Evolutionary conservation across 2,113 vertebrate genomes (phyloP), one percentile per base, ranked within the genome.

Genomic region (Notarius quadriscutis): DNA sequence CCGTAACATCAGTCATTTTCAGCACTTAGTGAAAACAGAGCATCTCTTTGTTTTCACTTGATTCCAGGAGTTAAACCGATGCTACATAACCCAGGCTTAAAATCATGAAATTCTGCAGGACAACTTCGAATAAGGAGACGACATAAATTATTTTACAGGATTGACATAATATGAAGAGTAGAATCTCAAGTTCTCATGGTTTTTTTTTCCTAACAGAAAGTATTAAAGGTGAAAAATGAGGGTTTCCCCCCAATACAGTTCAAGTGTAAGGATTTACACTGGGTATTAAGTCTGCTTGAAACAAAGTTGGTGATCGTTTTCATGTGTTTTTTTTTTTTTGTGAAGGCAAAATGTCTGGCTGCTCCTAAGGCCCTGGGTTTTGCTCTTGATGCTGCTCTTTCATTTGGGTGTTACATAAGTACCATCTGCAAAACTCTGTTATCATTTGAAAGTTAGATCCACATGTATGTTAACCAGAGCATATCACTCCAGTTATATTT

Each of bases 1-100:
- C 18, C 18, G 51, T 63, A 84, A 83, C 48, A 30, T 88, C 83
- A 83, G 81, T 88, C 88, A 85, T 84, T 87, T 81, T 83, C 79
- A 62, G 84, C 78, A 77, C 65, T 86, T 81, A 55, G 63, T 65
- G 87, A 79, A 90, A 89, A 93, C 91, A 93, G 84, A 87, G 69
- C 77, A 65, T 57, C 85, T 84, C 58, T 91, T 92, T 58, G 81
- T 62, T 75, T 53, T 77, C 50, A 58, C 50, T 34, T 74, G 74
- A 48, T 55, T 51, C 63, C 85, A 79, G 71, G 53, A 55, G 20
- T 60, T 57, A 81, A 58, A 71, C 22, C 17, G 34, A 77, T 71
- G 41, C 65, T 17, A 14, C n/a, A 11, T 12, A 65, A n/a, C 1
- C 53, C 57, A 9, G 60, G 77, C 20, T 81, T 71, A 72, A 67